Evolutionary conservation across 2,113 vertebrate genomes (phyloP).

Genomic region (Scomber colias): DNA sequence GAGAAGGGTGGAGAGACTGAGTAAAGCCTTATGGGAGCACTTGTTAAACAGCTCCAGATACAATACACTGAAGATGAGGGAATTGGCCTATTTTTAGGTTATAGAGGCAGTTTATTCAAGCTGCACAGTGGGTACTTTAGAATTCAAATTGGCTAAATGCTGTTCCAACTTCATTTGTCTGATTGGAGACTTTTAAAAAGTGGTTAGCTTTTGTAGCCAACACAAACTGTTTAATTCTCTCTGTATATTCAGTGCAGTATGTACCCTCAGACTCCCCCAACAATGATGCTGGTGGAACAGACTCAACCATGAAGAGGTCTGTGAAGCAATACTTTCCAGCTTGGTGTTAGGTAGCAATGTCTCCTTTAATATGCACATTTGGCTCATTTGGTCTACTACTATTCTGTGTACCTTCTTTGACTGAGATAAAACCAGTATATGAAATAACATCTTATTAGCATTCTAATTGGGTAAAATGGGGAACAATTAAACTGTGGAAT

Average conservation of each 20-base stretch:
- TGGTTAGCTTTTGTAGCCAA: slow-evolving; percentile 7
- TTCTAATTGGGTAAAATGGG: too few species aligned
- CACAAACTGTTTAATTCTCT: not conserved
- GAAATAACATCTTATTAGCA: too few species aligned
- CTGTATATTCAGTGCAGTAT: not conserved
- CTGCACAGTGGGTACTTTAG: not conserved
- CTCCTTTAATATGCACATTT: too few species aligned
- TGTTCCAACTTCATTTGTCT: slow-evolving; percentile 10
- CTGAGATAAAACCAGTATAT: too few species aligned
- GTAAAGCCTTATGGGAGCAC: slow-evolving; percentile 37
- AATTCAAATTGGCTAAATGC: slow-evolving; percentile 8
- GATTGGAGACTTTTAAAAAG: slow-evolving; percentile 7
- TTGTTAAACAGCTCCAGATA: slow-evolving; percentile 59
- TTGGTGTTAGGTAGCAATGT: too few species aligned
- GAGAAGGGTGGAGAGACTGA: slow-evolving; percentile 7
- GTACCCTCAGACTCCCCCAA: not conserved
- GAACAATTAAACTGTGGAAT: too few species aligned
- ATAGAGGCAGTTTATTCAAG: not conserved
- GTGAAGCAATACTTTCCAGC: too few species aligned
- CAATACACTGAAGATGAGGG: slow-evolving; percentile 26
- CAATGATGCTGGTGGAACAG: too few species aligned
- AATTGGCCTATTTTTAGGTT: slow-evolving; percentile 19
- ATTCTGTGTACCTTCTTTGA: too few species aligned
- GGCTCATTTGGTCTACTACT: too few species aligned
- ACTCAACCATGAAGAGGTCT: too few species aligned